phyloP scores from a whole-genome alignment of 1,140 invertebrate genomes.

The Neodiprion pinetum region DNA sequence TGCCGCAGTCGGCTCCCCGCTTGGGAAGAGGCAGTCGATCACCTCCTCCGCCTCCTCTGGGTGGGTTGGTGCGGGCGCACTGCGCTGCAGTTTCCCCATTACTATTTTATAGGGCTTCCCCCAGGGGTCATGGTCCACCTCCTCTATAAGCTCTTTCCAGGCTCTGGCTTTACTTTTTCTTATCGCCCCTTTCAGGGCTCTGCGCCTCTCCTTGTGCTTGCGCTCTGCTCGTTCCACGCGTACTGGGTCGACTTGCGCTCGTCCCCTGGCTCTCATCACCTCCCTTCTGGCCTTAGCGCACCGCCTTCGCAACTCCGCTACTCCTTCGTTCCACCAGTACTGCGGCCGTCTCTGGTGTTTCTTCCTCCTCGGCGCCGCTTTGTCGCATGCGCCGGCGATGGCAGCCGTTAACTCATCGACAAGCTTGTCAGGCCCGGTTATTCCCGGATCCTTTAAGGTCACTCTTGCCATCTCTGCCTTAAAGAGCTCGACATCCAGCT shows the following conservation, averaged over 20 bases:
- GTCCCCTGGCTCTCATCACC: no score
- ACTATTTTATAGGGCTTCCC: conserved; percentile 18
- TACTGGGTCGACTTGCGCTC: no score
- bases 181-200: conserved; percentile 17
- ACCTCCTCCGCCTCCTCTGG: not conserved
- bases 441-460: conserved; percentile 15
- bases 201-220: no score
- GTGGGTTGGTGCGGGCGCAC: not conserved
- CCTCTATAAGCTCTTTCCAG: conserved; percentile 31
- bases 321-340: conserved; percentile 43
- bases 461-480: conserved; percentile 20
- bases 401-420: conserved; percentile 7
- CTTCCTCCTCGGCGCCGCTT: conserved; percentile 12
- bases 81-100: conserved; percentile 24
- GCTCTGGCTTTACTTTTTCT: conserved; percentile 22
- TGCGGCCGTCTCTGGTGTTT: conserved; percentile 1
- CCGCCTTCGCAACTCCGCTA: conserved; percentile 26
- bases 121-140: conserved; percentile 28
- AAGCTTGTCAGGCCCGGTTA: conserved; percentile 16
- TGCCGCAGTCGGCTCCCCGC: no score
- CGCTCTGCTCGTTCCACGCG: no score
- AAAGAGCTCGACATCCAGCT: conserved; percentile 18
- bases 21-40: no score
- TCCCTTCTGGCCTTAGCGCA: conserved; percentile 19
- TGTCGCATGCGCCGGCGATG: conserved; percentile 28